These are phyloP conservation scores for Saturnia pavonia DNA, from an alignment of 2,888 invertebrate genomes.

Conservation along the genomic window DNA sequence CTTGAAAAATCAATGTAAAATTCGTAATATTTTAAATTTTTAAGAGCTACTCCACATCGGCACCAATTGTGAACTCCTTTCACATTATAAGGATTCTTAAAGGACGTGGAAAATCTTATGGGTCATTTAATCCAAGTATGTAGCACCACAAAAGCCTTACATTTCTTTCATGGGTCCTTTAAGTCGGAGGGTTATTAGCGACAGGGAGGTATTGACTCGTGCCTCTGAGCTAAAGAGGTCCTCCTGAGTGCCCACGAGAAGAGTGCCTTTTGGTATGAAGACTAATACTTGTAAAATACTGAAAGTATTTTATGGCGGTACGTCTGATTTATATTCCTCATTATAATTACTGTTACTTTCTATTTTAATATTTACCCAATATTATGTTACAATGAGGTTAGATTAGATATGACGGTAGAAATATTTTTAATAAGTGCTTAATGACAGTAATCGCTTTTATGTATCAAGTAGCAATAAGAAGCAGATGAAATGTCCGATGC, in stretches of 20 bases:
- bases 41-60: not conserved
- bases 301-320: not conserved
- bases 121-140: conserved; percentile 11
- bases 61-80: not conserved
- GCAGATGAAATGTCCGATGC: too few relatives aligned
- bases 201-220: conserved; percentile 21
- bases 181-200: conserved; percentile 21
- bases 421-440: too few relatives aligned
- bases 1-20: not conserved
- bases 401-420: too few relatives aligned
- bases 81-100: conserved; percentile 8
- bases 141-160: conserved; percentile 16
- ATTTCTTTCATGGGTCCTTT: conserved; percentile 16
- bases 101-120: conserved; percentile 18
- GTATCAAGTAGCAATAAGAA: too few relatives aligned
- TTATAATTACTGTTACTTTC: not conserved
- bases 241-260: conserved; percentile 22
- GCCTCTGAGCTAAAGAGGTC: conserved; percentile 18
- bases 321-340: not conserved
- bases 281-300: not conserved
- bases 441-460: too few relatives aligned
- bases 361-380: not conserved
- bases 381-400: not conserved
- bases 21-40: not conserved
- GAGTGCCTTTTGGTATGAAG: conserved; percentile 23